Evolutionary conservation across 2,113 vertebrate species (phyloP).

Genomic region (Oreochromis spilurus): DNA sequence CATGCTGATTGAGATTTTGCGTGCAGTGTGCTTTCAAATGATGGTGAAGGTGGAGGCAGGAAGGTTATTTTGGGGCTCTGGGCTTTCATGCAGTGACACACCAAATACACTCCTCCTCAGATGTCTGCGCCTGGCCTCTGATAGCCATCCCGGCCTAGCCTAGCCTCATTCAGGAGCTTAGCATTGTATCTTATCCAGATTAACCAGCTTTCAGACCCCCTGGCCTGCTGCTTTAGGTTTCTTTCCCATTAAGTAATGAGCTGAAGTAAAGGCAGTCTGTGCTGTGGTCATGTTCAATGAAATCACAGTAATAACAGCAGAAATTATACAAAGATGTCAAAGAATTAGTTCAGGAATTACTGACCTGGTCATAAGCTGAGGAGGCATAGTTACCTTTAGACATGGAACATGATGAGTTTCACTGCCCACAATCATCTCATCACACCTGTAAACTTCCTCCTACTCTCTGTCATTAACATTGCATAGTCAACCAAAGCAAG

Average conservation of each 20-base stretch:
- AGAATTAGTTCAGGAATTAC: not conserved
- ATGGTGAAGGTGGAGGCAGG: not conserved
- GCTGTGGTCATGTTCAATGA: not conserved
- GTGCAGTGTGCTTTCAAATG: not conserved
- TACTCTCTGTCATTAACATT: not conserved
- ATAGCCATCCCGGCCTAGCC: constrained; percentile 19
- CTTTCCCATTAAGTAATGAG: constrained; percentile 52
- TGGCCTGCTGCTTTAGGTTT: constrained; percentile 11
- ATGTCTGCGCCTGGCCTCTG: constrained; percentile 40
- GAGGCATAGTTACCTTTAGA: not conserved
- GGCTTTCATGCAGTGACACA: constrained; percentile 1
- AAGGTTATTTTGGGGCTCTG: not conserved
- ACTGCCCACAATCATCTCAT: not conserved
- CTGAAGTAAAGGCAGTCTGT: not conserved
- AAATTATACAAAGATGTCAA: not conserved
- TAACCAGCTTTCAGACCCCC: constrained; percentile 29
- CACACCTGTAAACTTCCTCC: not conserved
- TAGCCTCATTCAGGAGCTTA: constrained; percentile 29
- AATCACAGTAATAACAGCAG: not conserved
- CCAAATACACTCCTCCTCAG: constrained; percentile 34
- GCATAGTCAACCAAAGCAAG: not conserved
- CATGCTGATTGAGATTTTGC: not conserved
- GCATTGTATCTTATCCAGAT: constrained; percentile 47
- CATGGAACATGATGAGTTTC: not conserved
- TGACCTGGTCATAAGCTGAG: not conserved